A percentile compares a stretch with the other conserved stretches of the same genome.
Evolutionary conservation across 1,140 invertebrate genomes (phyloP).

Genomic region (Cyphomyrmex costatus): DNA sequence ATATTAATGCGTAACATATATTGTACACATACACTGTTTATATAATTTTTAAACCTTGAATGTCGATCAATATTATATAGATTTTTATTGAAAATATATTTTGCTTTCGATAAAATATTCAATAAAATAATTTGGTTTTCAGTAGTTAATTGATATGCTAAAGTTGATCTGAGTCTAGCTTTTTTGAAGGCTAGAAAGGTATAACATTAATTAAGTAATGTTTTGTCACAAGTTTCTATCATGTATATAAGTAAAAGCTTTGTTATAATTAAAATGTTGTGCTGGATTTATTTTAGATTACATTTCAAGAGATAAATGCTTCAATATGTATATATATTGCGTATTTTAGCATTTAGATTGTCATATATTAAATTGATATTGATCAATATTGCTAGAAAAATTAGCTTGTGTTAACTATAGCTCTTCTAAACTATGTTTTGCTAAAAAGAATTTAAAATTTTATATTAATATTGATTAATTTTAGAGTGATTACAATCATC

Average conservation of each 20-base stretch:
- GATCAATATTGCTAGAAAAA: neutral
- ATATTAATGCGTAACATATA: neutral
- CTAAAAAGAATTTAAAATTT: too few species aligned
- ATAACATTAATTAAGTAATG: neutral
- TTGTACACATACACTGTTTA: neutral
- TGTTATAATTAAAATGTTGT: neutral
- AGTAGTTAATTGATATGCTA: neutral
- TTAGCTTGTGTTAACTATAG: neutral
- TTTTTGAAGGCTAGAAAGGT: conserved; percentile 1
- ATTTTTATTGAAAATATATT: neutral
- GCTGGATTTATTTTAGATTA: neutral
- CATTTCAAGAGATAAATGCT: neutral
- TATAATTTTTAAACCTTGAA: neutral
- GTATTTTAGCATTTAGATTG: too few species aligned
- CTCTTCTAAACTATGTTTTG: neutral
- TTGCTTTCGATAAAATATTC: neutral
- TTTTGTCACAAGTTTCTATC: neutral
- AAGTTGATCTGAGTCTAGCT: neutral
- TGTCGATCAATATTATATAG: neutral
- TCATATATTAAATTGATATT: conserved; percentile 17
- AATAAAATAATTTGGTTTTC: neutral
- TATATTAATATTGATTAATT: neutral
- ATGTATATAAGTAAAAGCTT: neutral
- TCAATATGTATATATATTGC: too few species aligned
- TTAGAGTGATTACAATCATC: neutral